Conservation (phyloP, 2,113 vertebrate genomes). For the Chloebia gouldiae region DNA sequence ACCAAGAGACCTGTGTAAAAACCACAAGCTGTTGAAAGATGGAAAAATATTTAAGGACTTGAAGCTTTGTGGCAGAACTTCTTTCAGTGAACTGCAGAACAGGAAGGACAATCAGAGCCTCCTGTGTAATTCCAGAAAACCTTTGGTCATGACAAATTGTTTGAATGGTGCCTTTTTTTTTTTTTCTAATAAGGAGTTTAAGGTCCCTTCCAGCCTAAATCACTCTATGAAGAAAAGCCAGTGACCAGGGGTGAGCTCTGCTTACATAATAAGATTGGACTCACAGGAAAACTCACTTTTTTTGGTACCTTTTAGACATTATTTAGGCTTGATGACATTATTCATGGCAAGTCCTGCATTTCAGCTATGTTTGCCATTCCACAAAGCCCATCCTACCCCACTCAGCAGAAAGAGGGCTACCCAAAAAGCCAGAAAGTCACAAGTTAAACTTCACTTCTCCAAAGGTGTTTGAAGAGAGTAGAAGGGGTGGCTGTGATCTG, state of each 20-base stretch:
- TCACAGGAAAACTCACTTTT: background rate
- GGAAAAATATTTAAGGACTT: background rate
- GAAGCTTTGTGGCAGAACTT: background rate
- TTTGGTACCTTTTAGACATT: background rate
- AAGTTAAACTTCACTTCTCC: background rate
- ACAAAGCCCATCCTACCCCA: background rate
- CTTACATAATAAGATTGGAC: rapidly evolving
- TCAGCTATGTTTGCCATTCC: background rate
- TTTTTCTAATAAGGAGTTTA: background rate
- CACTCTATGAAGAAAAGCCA: background rate
- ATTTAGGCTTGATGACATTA: background rate
- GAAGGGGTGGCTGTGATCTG: background rate
- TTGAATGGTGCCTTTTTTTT: background rate
- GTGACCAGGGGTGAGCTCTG: background rate
- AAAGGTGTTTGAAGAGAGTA: background rate
- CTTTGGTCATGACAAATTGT: background rate
- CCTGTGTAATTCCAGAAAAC: background rate
- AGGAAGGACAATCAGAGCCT: background rate
- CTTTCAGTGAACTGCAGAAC: background rate
- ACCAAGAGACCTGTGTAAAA: background rate
- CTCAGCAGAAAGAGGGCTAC: background rate
- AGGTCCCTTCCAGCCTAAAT: background rate
- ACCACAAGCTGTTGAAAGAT: background rate
- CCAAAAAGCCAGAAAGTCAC: background rate
- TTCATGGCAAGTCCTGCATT: background rate